Evolutionary conservation across 2,113 vertebrate genomes (phyloP), one percentile per base, ranked within the genome.

Genomic region (Trogon surrucura): DNA sequence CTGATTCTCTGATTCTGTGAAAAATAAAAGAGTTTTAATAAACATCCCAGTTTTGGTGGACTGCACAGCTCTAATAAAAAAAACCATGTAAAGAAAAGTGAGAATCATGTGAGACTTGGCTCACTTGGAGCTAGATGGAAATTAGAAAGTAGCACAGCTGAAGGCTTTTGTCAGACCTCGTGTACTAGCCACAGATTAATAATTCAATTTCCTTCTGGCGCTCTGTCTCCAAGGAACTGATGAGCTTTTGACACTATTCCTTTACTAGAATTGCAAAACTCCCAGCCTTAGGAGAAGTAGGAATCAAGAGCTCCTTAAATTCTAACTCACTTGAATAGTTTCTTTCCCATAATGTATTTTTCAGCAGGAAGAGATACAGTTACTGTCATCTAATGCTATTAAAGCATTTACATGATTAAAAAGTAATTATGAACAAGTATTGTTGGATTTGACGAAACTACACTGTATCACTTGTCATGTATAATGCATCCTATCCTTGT

Each of bases 371-470:
- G 53, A 88, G 77, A 74, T 48, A 72, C 74, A 84, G 71, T 75
- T 85, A 69, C 82, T 94, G 70, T 89, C 64, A 64, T 93, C 57
- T 91, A 85, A 94, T 69, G 61, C 45, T 94, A 89, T 85, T 89
- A 95, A 95, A 70, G 65, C 15, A 93, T 91, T 94, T 85, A 69
- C 38, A 94, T 0, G 0, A 93, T 91, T 95, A 93, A 88, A 93
- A 94, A 89, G 85, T 75, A 94, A 94, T 91, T 94, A 88, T 64
- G 79, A 94, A 72, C 1, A 16, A 75, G 38, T 89, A 96, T 89
- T 89, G 78, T 91, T 89, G 47, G 53, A 93, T 96, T 91, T 89
- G 74, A 85, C 88, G 38, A 88, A 92, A 95, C 91, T 75, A 87
- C 8, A 5, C 45, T 34, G 50, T 87, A 87, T 94, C 69, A 57